A percentile compares a stretch with the other conserved stretches of the same genome.
Evolutionary conservation across 2,113 vertebrate genomes (phyloP).

Genomic region (Esox niger): DNA sequence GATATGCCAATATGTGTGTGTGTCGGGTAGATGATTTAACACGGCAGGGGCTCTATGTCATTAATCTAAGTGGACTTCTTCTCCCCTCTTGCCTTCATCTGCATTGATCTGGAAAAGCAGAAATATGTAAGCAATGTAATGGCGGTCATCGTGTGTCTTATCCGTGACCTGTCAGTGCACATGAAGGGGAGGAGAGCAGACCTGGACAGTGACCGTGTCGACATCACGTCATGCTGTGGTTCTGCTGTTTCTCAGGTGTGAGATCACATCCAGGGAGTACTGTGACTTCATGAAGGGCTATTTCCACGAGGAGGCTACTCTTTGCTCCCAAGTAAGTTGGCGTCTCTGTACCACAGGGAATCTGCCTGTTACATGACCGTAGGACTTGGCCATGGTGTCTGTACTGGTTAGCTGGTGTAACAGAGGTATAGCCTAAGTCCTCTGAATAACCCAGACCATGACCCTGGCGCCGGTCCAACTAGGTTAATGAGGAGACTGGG

Average conservation of each 20-base stretch:
- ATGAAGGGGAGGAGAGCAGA: not conserved
- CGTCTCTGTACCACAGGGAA: not conserved
- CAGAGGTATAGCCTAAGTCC: not conserved
- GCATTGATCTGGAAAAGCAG: too few relatives aligned
- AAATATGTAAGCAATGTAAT: not conserved
- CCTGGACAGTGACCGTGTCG: not conserved
- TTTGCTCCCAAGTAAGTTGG: conserved; percentile 96
- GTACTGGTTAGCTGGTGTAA: not conserved
- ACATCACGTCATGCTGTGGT: not conserved
- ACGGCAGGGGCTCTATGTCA: too few relatives aligned
- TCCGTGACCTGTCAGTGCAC: too few relatives aligned
- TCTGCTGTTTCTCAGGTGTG: conserved; percentile 78
- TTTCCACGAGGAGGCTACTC: conserved; percentile 95
- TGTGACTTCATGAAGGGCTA: conserved; percentile 97
- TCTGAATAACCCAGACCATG: not conserved
- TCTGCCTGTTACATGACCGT: not conserved
- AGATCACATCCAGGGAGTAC: conserved; percentile 97
- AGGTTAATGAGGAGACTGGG: conserved; percentile 28
- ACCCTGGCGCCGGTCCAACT: not conserved
- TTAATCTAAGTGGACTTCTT: too few relatives aligned
- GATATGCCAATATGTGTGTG: too few relatives aligned
- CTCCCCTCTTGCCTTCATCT: too few relatives aligned
- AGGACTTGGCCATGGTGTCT: not conserved
- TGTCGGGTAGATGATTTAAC: too few relatives aligned
- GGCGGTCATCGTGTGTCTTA: not conserved